phyloP scores from a whole-genome alignment of 2,797 vertebrate species.

The Nyctibius grandis region DNA sequence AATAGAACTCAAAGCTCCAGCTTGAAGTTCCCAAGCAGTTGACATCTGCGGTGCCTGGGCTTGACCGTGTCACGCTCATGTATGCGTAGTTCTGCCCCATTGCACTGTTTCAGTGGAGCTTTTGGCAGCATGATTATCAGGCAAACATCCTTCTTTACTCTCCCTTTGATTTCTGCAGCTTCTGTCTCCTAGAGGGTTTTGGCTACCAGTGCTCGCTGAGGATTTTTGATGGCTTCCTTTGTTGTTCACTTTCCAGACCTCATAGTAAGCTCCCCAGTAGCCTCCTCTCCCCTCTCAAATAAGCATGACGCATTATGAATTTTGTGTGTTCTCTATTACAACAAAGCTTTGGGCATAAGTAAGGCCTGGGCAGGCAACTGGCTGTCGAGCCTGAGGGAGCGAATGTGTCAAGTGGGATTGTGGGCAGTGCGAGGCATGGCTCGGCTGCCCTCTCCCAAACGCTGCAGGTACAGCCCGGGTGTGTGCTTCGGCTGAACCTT shows the following conservation, averaged over 20 bases:
- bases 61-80: rapidly evolving
- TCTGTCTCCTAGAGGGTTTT: background rate
- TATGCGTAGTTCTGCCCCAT: background rate
- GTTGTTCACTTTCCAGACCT: background rate
- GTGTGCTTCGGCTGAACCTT: background rate
- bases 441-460: background rate
- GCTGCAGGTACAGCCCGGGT: background rate
- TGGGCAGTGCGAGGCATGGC: rapidly evolving
- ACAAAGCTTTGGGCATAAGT: background rate
- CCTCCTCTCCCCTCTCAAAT: background rate
- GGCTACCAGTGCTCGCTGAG: background rate
- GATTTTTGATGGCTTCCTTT: background rate
- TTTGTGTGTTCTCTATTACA: background rate
- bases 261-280: background rate
- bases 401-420: background rate
- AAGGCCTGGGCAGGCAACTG: background rate
- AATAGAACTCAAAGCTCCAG: background rate
- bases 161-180: background rate
- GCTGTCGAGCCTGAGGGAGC: background rate
- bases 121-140: background rate
- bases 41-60: background rate
- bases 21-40: background rate
- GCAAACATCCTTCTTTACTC: background rate
- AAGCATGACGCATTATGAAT: background rate
- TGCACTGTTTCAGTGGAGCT: background rate